phyloP scores from a whole-genome alignment of 2,888 invertebrate species.

The Brenthis daphne region DNA sequence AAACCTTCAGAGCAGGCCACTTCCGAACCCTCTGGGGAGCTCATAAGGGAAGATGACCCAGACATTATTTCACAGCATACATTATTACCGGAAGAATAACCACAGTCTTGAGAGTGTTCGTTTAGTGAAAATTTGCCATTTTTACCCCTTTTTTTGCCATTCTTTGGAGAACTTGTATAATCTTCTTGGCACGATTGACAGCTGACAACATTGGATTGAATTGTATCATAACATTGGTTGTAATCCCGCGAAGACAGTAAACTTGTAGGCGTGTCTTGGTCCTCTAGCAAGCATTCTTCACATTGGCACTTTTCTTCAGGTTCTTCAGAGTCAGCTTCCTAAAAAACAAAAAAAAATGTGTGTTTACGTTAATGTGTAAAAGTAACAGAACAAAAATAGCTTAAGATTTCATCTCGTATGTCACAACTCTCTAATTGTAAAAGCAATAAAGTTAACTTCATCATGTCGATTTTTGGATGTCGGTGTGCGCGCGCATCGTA shows the following conservation, averaged over 20 bases:
- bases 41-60: constrained; percentile 89
- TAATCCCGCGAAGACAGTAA: constrained; percentile 66
- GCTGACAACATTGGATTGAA: constrained; percentile 59
- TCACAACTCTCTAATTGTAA: no score
- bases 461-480: no score
- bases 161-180: constrained; percentile 66
- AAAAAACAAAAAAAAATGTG: constrained; percentile 11
- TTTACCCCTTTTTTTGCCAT: constrained; percentile 66
- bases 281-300: constrained; percentile 72
- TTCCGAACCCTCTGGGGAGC: constrained; percentile 95
- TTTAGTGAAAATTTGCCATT: constrained; percentile 84
- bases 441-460: no score
- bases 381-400: no score
- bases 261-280: constrained; percentile 71
- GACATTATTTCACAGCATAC: constrained; percentile 86
- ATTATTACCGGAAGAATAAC: constrained; percentile 93
- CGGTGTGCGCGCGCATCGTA: no score
- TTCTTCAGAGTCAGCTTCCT: constrained; percentile 77
- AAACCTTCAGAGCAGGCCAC: constrained; percentile 94
- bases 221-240: constrained; percentile 59
- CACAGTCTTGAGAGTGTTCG: constrained; percentile 91
- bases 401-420: no score
- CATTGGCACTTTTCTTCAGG: constrained; percentile 78
- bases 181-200: constrained; percentile 80
- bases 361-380: no score